Percentiles rank a stretch among this genome's conserved stretches.
Conservation (phyloP, 2,113 vertebrate genomes). For the Empidonax alnorum region DNA sequence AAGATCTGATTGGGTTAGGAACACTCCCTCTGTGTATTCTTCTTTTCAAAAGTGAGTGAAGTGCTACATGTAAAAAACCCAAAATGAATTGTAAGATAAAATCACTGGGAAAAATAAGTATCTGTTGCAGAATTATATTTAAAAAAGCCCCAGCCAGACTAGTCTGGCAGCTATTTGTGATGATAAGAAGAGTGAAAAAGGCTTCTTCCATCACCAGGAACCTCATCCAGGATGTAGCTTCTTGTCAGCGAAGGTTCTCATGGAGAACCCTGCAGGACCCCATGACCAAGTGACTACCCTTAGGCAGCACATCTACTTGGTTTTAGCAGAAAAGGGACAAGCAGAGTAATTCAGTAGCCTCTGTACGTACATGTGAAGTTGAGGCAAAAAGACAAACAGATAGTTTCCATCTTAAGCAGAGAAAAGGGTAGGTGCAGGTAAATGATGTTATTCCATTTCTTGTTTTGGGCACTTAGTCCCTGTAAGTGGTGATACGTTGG, state of each 20-base stretch:
- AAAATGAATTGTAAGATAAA: not conserved
- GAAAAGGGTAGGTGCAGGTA: not conserved
- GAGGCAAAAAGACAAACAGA: not conserved
- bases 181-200: not conserved
- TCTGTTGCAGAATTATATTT: not conserved
- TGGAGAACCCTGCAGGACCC: not conserved
- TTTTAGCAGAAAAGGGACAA: not conserved
- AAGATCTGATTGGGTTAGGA: not conserved
- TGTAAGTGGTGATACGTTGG: not conserved
- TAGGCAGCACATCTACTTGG: not conserved
- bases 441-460: not conserved
- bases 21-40: not conserved
- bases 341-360: not conserved
- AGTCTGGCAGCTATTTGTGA: not conserved
- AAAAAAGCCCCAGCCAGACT: not conserved
- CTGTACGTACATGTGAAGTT: not conserved
- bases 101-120: not conserved
- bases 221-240: not conserved
- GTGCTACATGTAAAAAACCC: not conserved
- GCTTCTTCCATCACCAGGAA: not conserved
- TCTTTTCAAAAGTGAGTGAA: not conserved
- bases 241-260: not conserved
- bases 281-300: rapidly evolving
- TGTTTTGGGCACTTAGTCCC: not conserved
- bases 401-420: not conserved